These are phyloP conservation scores for Cynodonichthys magdalenae DNA, from an alignment of 2,797 vertebrate species.

Conservation along the genomic window DNA sequence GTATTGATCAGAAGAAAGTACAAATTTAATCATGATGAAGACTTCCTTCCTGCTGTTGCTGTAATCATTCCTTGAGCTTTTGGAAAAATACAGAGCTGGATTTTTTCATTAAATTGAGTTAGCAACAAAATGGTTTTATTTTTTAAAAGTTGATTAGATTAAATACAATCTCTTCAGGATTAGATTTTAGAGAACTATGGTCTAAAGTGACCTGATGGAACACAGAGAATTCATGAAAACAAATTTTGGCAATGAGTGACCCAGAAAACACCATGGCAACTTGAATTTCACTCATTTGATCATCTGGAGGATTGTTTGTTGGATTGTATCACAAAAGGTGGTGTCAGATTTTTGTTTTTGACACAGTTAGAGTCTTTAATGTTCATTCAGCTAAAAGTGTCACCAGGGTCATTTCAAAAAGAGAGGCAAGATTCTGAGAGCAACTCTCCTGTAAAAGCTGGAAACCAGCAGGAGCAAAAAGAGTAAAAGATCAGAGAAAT, in stretches of 20 bases:
- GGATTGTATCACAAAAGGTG: neutral
- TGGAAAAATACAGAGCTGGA: constrained; percentile 25
- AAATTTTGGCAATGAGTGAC: neutral
- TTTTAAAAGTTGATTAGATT: too few relatives aligned
- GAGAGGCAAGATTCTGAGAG: constrained; percentile 13
- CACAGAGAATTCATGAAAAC: too few relatives aligned
- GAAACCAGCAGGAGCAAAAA: neutral
- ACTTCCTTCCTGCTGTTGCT: constrained; percentile 20
- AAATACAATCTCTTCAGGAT: too few relatives aligned
- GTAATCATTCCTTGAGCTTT: constrained; percentile 14
- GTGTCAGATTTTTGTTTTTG: constrained; percentile 12
- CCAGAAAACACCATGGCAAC: neutral
- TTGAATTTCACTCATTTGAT: constrained; percentile 10
- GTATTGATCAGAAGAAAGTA: constrained; percentile 46
- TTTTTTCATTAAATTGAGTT: constrained; percentile 31
- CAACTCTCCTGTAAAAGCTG: neutral
- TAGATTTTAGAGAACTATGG: too few relatives aligned
- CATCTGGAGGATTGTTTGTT: constrained; percentile 16
- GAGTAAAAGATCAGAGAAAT: too few relatives aligned
- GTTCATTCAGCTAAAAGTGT: constrained; percentile 28
- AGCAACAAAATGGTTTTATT: neutral
- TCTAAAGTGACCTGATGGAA: too few relatives aligned
- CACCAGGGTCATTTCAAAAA: constrained; percentile 20
- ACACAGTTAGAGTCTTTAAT: neutral
- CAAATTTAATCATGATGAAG: constrained; percentile 23